A percentile compares a stretch with the other conserved stretches of the same genome.
Conservation (phyloP, 2,113 vertebrate species). For the Aplodontia rufa region DNA sequence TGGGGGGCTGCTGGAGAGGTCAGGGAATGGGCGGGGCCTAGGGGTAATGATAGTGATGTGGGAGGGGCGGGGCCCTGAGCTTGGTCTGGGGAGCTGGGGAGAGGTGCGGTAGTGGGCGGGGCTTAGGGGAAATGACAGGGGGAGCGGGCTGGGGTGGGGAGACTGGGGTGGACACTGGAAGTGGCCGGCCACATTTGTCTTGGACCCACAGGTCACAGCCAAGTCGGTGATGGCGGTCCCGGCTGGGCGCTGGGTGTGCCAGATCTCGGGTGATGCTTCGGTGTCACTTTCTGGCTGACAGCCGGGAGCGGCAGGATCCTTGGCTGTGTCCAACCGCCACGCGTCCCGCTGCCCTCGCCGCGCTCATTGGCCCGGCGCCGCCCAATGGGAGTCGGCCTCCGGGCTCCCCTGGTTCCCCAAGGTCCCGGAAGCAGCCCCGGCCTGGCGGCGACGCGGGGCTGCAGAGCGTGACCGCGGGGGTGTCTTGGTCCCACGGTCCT, state of each 20-base stretch:
- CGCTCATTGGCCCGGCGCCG: not conserved
- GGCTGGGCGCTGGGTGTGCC: not conserved
- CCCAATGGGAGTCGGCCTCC: not conserved
- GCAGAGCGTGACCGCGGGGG: not conserved
- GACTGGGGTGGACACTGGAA: not conserved
- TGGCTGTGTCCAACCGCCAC: not conserved
- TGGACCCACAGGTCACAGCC: not conserved
- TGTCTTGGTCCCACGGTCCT: not conserved
- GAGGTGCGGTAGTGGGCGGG: not conserved
- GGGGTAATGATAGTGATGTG: no score
- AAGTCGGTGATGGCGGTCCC: not conserved
- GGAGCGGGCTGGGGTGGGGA: no score
- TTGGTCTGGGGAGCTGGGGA: no score
- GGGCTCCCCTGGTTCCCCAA: not conserved
- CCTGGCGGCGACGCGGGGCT: fast-evolving
- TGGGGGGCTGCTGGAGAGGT: no score
- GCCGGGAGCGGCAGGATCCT: not conserved
- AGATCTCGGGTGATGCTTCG: not conserved
- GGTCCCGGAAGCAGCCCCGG: not conserved
- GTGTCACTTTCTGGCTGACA: not conserved
- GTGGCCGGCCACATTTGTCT: not conserved
- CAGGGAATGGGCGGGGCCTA: no score
- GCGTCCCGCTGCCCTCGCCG: not conserved
- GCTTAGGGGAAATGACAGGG: no score
- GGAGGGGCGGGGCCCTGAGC: no score